Percentiles rank a stretch among this genome's conserved stretches.
Evolutionary conservation across 2,113 vertebrate species (phyloP).

Genomic region (Hassar affinis): DNA sequence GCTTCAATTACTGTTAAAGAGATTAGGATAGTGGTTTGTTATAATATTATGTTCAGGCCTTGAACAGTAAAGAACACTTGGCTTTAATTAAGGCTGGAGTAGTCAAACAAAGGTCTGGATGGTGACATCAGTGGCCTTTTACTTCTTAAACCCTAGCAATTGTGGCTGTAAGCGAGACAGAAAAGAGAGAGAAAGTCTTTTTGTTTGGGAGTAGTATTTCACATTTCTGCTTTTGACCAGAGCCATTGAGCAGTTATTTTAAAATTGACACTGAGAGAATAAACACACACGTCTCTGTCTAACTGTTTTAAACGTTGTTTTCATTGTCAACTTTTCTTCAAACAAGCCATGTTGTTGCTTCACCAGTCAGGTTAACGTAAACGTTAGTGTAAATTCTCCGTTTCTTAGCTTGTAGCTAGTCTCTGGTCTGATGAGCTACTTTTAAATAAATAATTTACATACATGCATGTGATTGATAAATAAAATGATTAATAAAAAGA

Average conservation of each 20-base stretch:
- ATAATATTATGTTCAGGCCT: conserved; percentile 75
- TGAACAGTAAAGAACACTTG: conserved; percentile 83
- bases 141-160: background rate
- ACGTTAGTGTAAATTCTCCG: no score
- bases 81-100: background rate
- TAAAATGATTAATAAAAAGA: background rate
- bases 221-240: background rate
- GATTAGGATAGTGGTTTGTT: conserved; percentile 65
- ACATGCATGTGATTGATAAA: conserved; percentile 5
- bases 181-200: no score
- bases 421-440: background rate
- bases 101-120: background rate
- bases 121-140: background rate
- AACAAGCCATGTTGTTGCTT: background rate
- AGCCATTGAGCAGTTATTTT: background rate
- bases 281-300: no score
- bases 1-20: conserved; percentile 78
- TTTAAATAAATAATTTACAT: background rate
- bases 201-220: background rate
- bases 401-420: background rate
- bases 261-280: background rate
- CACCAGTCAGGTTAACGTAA: no score
- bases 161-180: background rate
- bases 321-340: background rate
- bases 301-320: background rate